Conservation (phyloP, 2,113 vertebrate genomes). For the Ammodytes marinus region DNA sequence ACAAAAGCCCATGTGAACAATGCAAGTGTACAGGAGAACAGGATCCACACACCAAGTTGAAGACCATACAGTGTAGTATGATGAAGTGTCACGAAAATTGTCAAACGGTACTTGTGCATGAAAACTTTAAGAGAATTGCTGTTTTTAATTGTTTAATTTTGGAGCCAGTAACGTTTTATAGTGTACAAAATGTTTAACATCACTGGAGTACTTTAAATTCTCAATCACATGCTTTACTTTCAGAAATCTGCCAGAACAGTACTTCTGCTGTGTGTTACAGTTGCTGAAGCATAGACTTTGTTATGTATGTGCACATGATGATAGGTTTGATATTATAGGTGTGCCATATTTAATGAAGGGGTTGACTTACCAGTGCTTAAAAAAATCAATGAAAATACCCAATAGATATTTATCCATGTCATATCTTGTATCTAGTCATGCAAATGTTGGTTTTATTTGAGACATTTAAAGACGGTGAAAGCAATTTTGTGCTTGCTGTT, state of each 20-base stretch:
- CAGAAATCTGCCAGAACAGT: background rate
- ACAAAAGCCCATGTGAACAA: conserved; percentile 52
- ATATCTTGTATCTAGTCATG: background rate
- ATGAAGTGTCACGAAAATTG: conserved; percentile 70
- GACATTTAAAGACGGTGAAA: background rate
- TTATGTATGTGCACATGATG: background rate
- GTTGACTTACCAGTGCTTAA: background rate
- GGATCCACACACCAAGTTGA: conserved; percentile 52
- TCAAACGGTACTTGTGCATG: conserved; percentile 50
- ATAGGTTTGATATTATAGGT: background rate
- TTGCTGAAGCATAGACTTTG: background rate
- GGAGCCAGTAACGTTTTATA: background rate
- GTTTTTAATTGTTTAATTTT: background rate
- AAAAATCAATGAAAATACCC: background rate
- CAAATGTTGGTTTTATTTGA: conserved; percentile 7
- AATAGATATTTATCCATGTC: too few species aligned
- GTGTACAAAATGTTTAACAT: background rate
- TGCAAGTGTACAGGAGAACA: conserved; percentile 78
- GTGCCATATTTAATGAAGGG: background rate
- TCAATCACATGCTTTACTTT: background rate
- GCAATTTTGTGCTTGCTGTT: background rate
- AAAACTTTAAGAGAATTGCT: background rate
- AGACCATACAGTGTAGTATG: conserved; percentile 63
- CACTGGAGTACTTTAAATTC: too few species aligned
- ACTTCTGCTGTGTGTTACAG: background rate